Evolutionary conservation across 2,113 vertebrate species (phyloP).

Genomic region (Shinisaurus crocodilurus): DNA sequence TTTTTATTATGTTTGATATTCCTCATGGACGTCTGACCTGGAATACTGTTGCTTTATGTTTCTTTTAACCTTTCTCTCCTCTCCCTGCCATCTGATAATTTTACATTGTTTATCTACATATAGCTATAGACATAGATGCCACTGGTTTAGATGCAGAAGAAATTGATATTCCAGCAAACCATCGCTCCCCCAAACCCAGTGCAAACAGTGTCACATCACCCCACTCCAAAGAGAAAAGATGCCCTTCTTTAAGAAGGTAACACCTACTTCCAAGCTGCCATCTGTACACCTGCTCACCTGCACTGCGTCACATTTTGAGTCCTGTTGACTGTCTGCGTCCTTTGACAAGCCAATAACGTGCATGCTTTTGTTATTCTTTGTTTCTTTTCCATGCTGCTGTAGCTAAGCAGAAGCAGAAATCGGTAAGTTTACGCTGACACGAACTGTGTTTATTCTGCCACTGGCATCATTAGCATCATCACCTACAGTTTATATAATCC

Average conservation of each 20-base stretch:
- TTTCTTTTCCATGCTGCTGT: constrained; percentile 86
- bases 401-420: constrained; percentile 99
- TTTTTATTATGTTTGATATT: constrained; percentile 42
- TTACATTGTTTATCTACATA: constrained; percentile 91
- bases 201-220: constrained; percentile 97
- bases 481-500: constrained; percentile 28
- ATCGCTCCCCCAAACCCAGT: constrained; percentile 97
- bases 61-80: constrained; percentile 69
- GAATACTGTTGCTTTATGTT: constrained; percentile 58
- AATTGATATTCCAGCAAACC: constrained; percentile 94
- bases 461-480: constrained; percentile 80
- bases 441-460: constrained; percentile 75
- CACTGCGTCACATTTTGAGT: constrained; percentile 81
- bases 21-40: constrained; percentile 44
- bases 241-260: constrained; percentile 99
- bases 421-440: constrained; percentile 89
- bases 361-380: constrained; percentile 90
- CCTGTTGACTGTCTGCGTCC: constrained; percentile 84
- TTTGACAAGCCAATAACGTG: constrained; percentile 85
- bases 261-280: constrained; percentile 76
- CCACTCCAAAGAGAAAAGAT: constrained; percentile 99
- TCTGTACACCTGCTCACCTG: constrained; percentile 81
- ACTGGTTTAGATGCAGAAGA: constrained; percentile 99
- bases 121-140: constrained; percentile 99
- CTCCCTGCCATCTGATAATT: constrained; percentile 78